Conservation (phyloP, 2,113 vertebrate species). For the Mirza zaza region DNA sequence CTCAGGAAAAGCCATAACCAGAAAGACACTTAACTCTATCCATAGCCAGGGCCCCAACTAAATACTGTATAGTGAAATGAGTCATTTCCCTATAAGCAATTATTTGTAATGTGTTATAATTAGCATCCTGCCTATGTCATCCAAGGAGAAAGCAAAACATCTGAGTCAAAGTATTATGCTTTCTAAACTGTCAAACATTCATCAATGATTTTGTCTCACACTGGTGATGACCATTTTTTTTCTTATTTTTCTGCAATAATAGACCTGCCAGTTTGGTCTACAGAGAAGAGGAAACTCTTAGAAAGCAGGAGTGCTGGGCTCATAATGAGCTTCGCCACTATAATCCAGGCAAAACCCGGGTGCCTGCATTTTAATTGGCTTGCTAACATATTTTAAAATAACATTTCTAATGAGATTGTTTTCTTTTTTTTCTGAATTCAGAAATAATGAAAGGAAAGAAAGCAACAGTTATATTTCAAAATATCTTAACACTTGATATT, state of each 20-base stretch:
- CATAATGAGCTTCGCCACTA: slow-evolving; percentile 24
- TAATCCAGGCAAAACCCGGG: not conserved
- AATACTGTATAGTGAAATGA: not conserved
- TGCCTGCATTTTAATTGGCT: slow-evolving; percentile 54
- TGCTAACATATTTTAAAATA: slow-evolving; percentile 59
- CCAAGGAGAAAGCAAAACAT: not conserved
- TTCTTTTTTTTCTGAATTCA: slow-evolving; percentile 44
- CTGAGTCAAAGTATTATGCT: not conserved
- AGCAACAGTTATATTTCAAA: slow-evolving; percentile 17
- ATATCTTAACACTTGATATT: not conserved
- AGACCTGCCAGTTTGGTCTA: not conserved
- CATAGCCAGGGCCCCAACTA: slow-evolving; percentile 13
- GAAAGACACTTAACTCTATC: not conserved
- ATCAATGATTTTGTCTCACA: not conserved
- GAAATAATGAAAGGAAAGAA: slow-evolving; percentile 54
- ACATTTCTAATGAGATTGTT: slow-evolving; percentile 46
- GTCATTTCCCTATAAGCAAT: slow-evolving; percentile 24
- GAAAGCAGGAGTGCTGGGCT: not conserved
- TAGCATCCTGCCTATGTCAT: not conserved
- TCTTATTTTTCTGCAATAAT: not conserved
- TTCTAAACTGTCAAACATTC: not conserved
- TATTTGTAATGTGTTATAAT: slow-evolving; percentile 50
- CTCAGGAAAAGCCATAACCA: slow-evolving; percentile 54
- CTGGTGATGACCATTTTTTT: slow-evolving; percentile 1
- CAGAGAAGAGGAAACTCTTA: not conserved